phyloP scores from a whole-genome alignment of 2,797 vertebrate genomes.

The Sebastes iracundus region DNA sequence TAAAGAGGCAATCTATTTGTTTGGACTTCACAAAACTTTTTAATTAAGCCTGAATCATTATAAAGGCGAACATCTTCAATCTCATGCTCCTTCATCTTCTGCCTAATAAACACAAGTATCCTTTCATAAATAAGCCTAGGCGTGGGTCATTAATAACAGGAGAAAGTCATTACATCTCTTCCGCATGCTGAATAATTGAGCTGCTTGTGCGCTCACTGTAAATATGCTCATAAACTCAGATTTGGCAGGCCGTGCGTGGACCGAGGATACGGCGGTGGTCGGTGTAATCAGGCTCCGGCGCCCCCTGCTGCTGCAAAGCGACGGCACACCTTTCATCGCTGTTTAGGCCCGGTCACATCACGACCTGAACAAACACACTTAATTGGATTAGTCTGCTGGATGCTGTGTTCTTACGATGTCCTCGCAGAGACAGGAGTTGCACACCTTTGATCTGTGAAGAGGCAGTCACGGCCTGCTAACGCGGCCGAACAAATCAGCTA shows the following conservation, averaged over 20 bases:
- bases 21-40: conserved; percentile 63
- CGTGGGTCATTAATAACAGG: conserved; percentile 79
- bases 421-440: conserved; percentile 28
- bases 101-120: conserved; percentile 68
- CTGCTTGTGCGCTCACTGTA: conserved; percentile 57
- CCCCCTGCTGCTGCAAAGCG: not conserved
- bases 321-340: conserved; percentile 6
- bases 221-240: conserved; percentile 60
- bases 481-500: conserved; percentile 36
- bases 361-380: conserved; percentile 46
- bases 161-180: conserved; percentile 77
- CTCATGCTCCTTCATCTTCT: conserved; percentile 61
- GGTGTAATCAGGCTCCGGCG: conserved; percentile 27
- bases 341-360: conserved; percentile 11
- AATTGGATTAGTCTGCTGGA: conserved; percentile 66
- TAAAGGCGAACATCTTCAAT: conserved; percentile 56
- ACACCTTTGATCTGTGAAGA: conserved; percentile 57
- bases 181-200: conserved; percentile 77
- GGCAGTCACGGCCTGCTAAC: conserved; percentile 41
- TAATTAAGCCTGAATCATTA: conserved; percentile 58
- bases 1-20: conserved; percentile 53
- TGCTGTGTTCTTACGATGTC: conserved; percentile 34
- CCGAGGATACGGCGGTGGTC: conserved; percentile 5
- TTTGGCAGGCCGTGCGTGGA: conserved; percentile 10
- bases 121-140: conserved; percentile 72